phyloP scores from a whole-genome alignment of 2,113 vertebrate genomes.

The Catharus fuscescens region DNA sequence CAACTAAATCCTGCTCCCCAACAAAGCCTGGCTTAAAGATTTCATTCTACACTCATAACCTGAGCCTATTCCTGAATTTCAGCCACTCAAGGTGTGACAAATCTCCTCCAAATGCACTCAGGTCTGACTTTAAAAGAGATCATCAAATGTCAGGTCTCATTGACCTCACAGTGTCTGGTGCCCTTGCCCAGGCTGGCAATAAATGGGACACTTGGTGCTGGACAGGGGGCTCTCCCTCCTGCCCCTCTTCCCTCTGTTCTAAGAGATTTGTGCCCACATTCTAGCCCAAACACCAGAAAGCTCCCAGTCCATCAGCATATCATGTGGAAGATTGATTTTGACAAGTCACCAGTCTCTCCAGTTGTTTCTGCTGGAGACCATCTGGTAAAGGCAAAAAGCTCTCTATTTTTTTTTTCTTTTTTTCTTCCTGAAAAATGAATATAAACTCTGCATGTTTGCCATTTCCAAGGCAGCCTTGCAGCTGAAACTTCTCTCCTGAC shows the following conservation, averaged over 20 bases:
- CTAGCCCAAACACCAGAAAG: background rate
- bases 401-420: accelerated
- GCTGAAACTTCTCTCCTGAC: background rate
- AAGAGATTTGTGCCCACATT: background rate
- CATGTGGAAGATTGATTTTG: background rate
- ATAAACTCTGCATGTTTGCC: background rate
- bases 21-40: background rate
- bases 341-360: background rate
- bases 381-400: background rate
- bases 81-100: background rate
- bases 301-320: background rate
- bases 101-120: background rate
- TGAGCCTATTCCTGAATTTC: background rate
- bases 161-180: background rate
- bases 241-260: background rate
- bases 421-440: background rate
- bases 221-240: background rate
- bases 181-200: background rate
- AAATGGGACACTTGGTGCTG: background rate
- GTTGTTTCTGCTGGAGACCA: background rate
- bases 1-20: background rate
- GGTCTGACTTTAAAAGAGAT: background rate
- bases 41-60: background rate
- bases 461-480: background rate
- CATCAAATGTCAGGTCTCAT: background rate